Conservation (phyloP, 2,113 vertebrate species). For the Camelus dromedarius region DNA sequence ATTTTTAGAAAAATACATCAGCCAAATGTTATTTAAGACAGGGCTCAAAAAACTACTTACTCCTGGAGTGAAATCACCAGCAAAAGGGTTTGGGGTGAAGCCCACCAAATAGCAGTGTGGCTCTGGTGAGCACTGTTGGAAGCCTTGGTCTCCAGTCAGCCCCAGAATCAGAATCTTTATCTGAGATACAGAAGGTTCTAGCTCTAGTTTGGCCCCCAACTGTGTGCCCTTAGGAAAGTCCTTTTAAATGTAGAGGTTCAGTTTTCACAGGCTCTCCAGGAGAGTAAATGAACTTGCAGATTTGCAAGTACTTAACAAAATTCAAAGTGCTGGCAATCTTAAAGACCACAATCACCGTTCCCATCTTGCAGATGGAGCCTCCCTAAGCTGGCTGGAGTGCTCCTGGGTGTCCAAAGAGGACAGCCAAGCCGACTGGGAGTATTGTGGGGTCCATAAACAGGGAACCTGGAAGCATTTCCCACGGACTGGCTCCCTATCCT, state of each 20-base stretch:
- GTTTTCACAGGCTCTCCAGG: neutral
- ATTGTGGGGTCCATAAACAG: neutral
- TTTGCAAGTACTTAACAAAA: neutral
- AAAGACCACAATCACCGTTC: neutral
- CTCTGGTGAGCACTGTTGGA: neutral
- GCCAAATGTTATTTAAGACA: conserved; percentile 18
- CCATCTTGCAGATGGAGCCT: neutral
- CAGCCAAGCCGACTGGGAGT: neutral
- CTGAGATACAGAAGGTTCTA: neutral
- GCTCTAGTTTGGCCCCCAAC: neutral
- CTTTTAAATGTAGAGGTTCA: neutral
- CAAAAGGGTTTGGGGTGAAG: neutral
- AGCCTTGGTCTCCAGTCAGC: neutral
- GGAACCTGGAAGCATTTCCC: neutral
- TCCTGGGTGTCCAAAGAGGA: neutral
- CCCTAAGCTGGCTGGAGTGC: accelerated
- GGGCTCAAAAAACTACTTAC: neutral
- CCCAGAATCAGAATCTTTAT: neutral
- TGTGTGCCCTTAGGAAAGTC: neutral
- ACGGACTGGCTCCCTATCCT: neutral
- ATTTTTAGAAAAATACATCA: conserved; percentile 1
- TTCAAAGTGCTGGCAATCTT: neutral
- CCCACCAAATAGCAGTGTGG: neutral
- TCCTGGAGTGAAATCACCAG: neutral
- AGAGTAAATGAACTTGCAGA: neutral